Evolutionary conservation across 2,888 invertebrate genomes (phyloP).

Genomic region (Leptopilina drosophilae): DNA sequence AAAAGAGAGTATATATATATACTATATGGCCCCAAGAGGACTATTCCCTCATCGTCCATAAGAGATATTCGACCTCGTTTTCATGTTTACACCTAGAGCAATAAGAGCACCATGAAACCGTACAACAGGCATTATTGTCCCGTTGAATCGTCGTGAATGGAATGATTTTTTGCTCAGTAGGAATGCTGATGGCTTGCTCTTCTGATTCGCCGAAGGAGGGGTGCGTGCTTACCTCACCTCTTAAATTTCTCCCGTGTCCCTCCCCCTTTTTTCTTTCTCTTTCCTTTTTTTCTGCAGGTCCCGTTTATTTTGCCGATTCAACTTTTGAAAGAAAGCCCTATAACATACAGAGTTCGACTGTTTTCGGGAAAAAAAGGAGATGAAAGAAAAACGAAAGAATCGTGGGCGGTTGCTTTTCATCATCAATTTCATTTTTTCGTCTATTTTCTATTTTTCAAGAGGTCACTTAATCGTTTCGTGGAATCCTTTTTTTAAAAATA

Average conservation of each 20-base stretch:
- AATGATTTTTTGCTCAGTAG: conserved; percentile 28
- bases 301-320: conserved; percentile 18
- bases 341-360: background rate
- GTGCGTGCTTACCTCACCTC: background rate
- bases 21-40: background rate
- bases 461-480: conserved; percentile 9
- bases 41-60: conserved; percentile 19
- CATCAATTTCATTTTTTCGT: background rate
- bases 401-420: conserved; percentile 29
- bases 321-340: conserved; percentile 4
- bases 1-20: background rate
- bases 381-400: background rate
- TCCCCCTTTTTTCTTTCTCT: no score
- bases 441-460: no score
- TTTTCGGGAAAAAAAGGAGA: background rate
- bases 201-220: conserved; percentile 39
- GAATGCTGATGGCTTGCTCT: conserved; percentile 37
- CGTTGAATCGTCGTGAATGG: conserved; percentile 40
- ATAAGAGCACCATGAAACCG: conserved; percentile 36
- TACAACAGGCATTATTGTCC: conserved; percentile 40
- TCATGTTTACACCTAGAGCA: conserved; percentile 35
- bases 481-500: no score
- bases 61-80: background rate
- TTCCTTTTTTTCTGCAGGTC: no score
- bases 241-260: no score